Evolutionary conservation across 1,140 invertebrate genomes (phyloP).

Genomic region (Heliconius congener): DNA sequence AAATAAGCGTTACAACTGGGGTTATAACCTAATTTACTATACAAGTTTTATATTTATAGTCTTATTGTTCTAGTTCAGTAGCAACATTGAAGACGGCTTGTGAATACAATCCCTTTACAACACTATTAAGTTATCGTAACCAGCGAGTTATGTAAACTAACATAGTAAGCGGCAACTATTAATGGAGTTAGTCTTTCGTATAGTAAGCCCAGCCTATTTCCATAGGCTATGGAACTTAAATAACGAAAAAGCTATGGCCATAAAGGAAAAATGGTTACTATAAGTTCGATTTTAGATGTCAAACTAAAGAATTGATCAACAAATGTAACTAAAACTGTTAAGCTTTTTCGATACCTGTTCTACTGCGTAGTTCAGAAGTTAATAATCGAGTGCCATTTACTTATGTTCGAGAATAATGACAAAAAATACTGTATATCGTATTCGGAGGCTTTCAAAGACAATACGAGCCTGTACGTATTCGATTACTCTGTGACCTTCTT

Average conservation of each 20-base stretch:
- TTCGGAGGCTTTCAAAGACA: conserved; percentile 48
- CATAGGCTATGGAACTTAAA: conserved; percentile 7
- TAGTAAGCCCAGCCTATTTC: conserved; percentile 18
- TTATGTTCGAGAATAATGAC: neutral
- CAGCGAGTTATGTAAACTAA: conserved; percentile 33
- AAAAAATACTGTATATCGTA: conserved; percentile 25
- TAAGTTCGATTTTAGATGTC: neutral
- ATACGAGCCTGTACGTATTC: conserved; percentile 59
- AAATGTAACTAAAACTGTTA: neutral
- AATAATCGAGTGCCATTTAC: neutral
- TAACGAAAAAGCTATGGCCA: neutral
- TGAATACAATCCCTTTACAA: conserved; percentile 33
- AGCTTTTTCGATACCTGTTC: neutral
- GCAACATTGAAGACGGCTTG: conserved; percentile 20
- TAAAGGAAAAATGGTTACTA: neutral
- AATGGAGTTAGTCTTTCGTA: conserved; percentile 33
- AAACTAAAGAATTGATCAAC: neutral
- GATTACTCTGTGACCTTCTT: conserved; percentile 65
- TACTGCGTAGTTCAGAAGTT: neutral
- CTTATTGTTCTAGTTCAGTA: conserved; percentile 19
- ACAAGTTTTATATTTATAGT: conserved; percentile 13
- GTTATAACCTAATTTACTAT: neutral
- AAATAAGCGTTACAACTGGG: neutral
- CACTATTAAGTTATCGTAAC: conserved; percentile 34
- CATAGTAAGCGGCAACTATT: conserved; percentile 26